A percentile compares a stretch with the other conserved stretches of the same genome.
Conservation (phyloP, 2,113 vertebrate species). For the Gila orcuttii region DNA sequence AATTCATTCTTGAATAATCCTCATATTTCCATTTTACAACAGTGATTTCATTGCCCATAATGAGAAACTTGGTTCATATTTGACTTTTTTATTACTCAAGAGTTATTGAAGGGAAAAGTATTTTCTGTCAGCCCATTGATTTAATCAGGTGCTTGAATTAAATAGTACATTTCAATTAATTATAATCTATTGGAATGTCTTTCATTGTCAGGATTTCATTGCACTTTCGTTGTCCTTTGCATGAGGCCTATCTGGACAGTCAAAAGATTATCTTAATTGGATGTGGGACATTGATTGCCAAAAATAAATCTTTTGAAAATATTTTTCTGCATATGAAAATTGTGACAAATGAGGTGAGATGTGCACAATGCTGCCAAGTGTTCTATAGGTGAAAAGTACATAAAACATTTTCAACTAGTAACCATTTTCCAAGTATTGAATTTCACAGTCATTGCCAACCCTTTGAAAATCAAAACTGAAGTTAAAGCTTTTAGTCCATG, state of each 20-base stretch:
- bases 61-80: constrained; percentile 38
- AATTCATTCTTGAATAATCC: constrained; percentile 43
- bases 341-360: neutral
- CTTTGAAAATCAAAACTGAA: constrained; percentile 1
- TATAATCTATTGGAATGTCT: constrained; percentile 47
- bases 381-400: neutral
- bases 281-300: constrained; percentile 18
- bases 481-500: neutral
- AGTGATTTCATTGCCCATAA: constrained; percentile 41
- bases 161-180: constrained; percentile 49
- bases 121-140: constrained; percentile 47
- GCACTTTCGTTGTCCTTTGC: neutral
- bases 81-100: constrained; percentile 26
- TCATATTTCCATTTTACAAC: constrained; percentile 35
- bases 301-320: constrained; percentile 29
- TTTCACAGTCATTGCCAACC: neutral
- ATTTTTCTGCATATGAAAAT: neutral
- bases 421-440: neutral
- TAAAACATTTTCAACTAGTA: neutral
- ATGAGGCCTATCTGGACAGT: neutral
- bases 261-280: constrained; percentile 36
- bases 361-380: neutral
- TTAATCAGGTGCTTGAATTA: constrained; percentile 46
- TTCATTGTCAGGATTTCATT: constrained; percentile 42
- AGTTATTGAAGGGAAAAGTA: constrained; percentile 43